Evolutionary conservation across 2,797 vertebrate species (phyloP).

Genomic region (Eulemur mongoz): DNA sequence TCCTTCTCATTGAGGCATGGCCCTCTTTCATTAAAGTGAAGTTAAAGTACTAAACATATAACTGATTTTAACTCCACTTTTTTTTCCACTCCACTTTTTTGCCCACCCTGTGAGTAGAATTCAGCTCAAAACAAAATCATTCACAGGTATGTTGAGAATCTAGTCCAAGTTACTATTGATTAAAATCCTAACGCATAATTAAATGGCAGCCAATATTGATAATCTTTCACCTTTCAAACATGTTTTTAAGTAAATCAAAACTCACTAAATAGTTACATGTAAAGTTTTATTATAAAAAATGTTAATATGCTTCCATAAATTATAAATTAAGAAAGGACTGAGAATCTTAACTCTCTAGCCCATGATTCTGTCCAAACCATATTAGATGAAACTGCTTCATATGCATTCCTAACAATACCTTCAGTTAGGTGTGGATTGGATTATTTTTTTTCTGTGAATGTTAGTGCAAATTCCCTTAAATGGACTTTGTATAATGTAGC

Average conservation of each 20-base stretch:
- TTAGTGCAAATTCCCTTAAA: background rate
- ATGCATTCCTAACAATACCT: background rate
- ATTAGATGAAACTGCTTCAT: background rate
- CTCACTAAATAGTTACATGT: background rate
- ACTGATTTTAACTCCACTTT: background rate
- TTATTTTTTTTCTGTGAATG: background rate
- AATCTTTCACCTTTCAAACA: background rate
- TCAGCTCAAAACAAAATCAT: background rate
- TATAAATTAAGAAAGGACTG: background rate
- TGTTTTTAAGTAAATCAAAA: background rate
- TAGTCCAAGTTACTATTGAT: background rate
- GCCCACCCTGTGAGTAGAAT: background rate
- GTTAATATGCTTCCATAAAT: background rate
- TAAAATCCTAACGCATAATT: background rate
- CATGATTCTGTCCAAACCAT: background rate
- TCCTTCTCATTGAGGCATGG: background rate
- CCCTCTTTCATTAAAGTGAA: background rate
- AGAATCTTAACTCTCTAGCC: background rate
- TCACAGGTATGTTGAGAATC: background rate
- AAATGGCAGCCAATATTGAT: background rate
- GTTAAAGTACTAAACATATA: background rate
- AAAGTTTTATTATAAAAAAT: background rate
- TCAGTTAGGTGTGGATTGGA: no score
- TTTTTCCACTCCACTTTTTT: background rate
- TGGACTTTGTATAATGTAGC: background rate